A percentile compares a stretch with the other conserved stretches of the same genome.
phyloP scores from a whole-genome alignment of 2,113 vertebrate genomes.

The Callipepla squamata region DNA sequence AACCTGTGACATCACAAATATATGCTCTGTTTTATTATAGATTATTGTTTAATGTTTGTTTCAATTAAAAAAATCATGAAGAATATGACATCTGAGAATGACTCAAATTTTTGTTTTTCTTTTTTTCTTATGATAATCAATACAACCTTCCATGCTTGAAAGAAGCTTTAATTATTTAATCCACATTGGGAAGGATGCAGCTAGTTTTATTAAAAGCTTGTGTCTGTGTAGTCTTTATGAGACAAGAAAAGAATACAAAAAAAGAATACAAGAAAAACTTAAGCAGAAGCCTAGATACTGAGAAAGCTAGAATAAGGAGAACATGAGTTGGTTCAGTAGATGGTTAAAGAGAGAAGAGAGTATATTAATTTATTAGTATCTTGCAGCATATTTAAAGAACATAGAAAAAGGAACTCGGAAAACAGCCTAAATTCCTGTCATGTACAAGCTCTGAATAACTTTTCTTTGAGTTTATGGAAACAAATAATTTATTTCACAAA shows the following conservation, averaged over 20 bases:
- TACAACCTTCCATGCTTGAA: neutral
- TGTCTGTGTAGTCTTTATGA: neutral
- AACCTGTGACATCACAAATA: neutral
- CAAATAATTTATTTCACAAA: neutral
- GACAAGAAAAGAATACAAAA: neutral
- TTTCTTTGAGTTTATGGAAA: neutral
- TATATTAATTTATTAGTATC: neutral
- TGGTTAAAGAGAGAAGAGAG: neutral
- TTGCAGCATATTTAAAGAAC: neutral
- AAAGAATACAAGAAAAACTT: neutral
- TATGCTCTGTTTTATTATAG: neutral
- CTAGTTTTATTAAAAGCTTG: neutral
- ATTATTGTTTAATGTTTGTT: neutral
- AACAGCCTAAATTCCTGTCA: neutral
- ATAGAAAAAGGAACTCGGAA: neutral
- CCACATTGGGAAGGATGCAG: neutral
- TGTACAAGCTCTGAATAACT: neutral
- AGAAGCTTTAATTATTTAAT: neutral
- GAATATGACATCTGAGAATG: neutral
- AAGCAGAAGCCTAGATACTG: neutral
- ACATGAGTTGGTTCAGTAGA: neutral
- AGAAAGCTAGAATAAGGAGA: neutral
- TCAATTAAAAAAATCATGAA: slow-evolving; percentile 9
- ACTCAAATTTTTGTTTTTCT: rapidly evolving
- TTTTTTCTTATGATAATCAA: neutral